Percentiles rank a stretch among this genome's conserved stretches.
phyloP scores from a whole-genome alignment of 2,888 invertebrate species.

The Sinopyrophorus schimmeli region DNA sequence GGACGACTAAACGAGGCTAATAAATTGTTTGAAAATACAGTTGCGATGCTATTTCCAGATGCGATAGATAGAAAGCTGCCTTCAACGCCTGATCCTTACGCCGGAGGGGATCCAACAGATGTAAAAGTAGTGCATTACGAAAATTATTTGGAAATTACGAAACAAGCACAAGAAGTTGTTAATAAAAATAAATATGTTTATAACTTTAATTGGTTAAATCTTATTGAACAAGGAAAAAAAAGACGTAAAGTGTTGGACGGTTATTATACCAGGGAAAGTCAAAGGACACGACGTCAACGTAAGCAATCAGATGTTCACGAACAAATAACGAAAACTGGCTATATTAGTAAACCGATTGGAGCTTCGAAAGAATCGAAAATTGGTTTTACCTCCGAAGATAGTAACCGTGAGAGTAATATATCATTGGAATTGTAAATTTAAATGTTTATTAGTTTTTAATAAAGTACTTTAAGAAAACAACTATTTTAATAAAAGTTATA shows the following conservation, averaged over 20 bases:
- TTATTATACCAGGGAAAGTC: neutral
- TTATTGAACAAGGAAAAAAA: conserved; percentile 59
- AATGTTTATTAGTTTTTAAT: no score
- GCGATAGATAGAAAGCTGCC: conserved; percentile 59
- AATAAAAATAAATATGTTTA: conserved; percentile 57
- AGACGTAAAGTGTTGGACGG: conserved; percentile 57
- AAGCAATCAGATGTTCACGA: no score
- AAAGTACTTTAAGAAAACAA: no score
- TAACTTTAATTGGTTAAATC: conserved; percentile 61
- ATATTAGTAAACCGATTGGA: no score
- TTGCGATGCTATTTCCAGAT: conserved; percentile 66
- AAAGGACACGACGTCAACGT: no score
- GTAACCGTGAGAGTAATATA: no score
- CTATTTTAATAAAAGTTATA: no score
- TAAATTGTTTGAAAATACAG: conserved; percentile 67
- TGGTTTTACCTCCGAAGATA: no score
- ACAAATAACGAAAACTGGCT: no score
- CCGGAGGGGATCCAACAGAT: conserved; percentile 50
- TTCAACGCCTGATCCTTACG: conserved; percentile 52
- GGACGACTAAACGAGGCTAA: conserved; percentile 63
- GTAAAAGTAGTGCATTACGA: conserved; percentile 51
- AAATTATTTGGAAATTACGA: conserved; percentile 52
- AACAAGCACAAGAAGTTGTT: conserved; percentile 54
- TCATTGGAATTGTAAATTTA: no score
- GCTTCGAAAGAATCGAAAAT: no score